Conservation (phyloP, 92 coral and sea anemone species). For the Zoanthus gigantus region DNA sequence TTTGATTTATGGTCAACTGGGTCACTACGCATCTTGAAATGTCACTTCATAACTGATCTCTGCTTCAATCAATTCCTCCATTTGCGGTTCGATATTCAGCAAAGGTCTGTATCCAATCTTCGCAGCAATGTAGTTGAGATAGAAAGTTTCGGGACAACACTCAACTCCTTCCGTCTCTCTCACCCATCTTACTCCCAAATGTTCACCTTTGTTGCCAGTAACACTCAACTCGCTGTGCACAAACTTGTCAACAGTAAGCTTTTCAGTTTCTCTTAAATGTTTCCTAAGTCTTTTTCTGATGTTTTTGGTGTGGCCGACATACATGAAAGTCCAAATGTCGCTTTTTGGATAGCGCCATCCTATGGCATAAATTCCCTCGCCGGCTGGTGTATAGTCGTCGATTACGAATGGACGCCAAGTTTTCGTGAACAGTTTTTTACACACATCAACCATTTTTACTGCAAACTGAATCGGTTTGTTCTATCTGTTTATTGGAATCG, state of each 20-base stretch:
- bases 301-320: constrained; percentile 40
- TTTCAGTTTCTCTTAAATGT: constrained; percentile 41
- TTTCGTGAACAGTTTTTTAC: constrained; percentile 43
- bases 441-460: constrained; percentile 42
- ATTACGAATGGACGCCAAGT: constrained; percentile 34
- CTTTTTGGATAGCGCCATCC: constrained; percentile 41
- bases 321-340: constrained; percentile 40
- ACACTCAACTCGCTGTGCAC: constrained; percentile 47
- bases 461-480: background rate
- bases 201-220: constrained; percentile 34
- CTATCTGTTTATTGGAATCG: background rate
- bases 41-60: constrained; percentile 38
- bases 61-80: constrained; percentile 39
- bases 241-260: constrained; percentile 36
- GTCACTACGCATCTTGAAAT: background rate
- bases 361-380: constrained; percentile 45
- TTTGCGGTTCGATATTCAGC: constrained; percentile 43
- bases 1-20: background rate
- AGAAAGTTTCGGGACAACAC: constrained; percentile 44
- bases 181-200: constrained; percentile 40
- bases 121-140: constrained; percentile 39
- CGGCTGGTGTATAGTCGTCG: constrained; percentile 36
- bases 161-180: constrained; percentile 35
- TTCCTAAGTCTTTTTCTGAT: constrained; percentile 37
- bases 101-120: constrained; percentile 43